A percentile compares a stretch with the other conserved stretches of the same genome.
Conservation (phyloP, 2,113 vertebrate species). For the Ammodytes dubius region DNA sequence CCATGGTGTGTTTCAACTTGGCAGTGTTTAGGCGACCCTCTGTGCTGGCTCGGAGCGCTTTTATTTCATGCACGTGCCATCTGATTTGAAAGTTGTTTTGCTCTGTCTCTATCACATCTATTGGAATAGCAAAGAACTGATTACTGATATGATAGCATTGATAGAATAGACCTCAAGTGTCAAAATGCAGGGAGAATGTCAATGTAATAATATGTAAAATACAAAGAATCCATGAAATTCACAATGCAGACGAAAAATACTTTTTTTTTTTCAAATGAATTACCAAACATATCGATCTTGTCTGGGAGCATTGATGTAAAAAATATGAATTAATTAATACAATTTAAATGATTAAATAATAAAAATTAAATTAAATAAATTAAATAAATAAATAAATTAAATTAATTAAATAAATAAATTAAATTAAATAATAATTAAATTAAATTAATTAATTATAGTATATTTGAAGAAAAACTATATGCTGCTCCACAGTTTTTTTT, state of each 20-base stretch:
- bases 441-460: no score
- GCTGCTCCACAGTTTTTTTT: no score
- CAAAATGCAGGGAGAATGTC: background rate
- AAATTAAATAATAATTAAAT: no score
- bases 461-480: no score
- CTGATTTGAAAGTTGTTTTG: conserved; percentile 22
- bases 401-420: no score
- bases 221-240: background rate
- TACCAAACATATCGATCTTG: no score
- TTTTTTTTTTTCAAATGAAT: no score
- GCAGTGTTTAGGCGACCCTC: conserved; percentile 44
- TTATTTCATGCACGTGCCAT: conserved; percentile 23
- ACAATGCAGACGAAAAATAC: background rate
- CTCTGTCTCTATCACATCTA: background rate
- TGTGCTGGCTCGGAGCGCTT: conserved; percentile 46
- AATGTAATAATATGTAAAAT: background rate
- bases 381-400: no score
- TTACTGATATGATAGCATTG: background rate
- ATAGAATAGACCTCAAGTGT: conserved; percentile 17
- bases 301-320: no score
- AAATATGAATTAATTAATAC: no score
- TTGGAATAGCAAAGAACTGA: conserved; percentile 8
- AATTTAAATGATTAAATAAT: no score
- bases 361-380: no score
- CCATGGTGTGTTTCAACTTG: conserved; percentile 52